These are phyloP conservation scores for Cygnus atratus DNA, from an alignment of 2,113 vertebrate species.

Conservation along the genomic window DNA sequence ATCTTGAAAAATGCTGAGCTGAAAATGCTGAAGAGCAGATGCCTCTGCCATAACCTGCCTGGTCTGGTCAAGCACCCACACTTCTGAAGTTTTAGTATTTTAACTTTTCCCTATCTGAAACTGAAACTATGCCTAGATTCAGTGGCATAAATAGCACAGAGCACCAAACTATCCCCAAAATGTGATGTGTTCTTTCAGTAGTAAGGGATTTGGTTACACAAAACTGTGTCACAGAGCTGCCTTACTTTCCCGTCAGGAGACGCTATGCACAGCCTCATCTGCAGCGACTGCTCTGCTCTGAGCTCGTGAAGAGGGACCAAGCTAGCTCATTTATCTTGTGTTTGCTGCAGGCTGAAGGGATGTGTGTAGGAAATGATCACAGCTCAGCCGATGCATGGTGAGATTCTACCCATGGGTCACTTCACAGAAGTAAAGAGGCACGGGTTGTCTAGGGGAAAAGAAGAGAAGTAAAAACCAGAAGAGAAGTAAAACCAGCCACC, in stretches of 20 bases:
- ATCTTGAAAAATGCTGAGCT: neutral
- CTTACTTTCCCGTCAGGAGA: neutral
- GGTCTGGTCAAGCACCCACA: neutral
- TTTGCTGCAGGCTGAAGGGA: neutral
- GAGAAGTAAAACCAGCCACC: neutral
- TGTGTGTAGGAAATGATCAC: neutral
- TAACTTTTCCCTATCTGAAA: neutral
- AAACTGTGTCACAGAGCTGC: neutral
- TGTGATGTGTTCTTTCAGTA: accelerated
- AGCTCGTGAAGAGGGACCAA: neutral
- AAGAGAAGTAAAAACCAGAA: neutral
- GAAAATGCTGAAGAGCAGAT: neutral
- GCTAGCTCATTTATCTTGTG: neutral
- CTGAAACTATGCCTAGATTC: neutral
- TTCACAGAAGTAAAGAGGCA: neutral
- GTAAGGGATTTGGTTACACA: neutral
- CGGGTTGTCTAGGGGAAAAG: neutral
- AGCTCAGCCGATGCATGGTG: neutral
- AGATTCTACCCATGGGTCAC: neutral
- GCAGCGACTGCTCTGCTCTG: neutral
- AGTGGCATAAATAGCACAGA: neutral
- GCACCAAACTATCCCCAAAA: neutral
- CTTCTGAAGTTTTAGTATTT: neutral
- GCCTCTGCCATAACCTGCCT: neutral
- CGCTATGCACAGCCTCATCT: neutral